Conservation (phyloP, 2,888 invertebrate species). For the Vanessa cardui region DNA sequence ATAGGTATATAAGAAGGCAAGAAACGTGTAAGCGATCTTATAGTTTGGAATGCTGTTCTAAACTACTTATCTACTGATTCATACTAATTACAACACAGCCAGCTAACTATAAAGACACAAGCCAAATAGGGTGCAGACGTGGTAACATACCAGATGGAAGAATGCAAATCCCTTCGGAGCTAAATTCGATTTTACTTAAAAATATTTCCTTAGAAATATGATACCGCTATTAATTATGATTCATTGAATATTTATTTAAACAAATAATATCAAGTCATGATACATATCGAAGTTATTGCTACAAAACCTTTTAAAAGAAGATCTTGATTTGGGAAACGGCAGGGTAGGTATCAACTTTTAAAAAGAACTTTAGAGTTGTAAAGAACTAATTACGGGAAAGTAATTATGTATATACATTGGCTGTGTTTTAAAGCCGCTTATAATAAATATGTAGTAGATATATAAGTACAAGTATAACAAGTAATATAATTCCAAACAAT, state of each 20-base stretch:
- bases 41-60: constrained; percentile 26
- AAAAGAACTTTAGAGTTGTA: no score
- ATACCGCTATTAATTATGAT: background rate
- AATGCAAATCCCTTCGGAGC: constrained; percentile 15
- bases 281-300: no score
- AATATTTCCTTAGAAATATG: background rate
- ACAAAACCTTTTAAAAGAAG: no score
- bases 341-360: no score
- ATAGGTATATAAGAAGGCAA: constrained; percentile 10
- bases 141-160: constrained; percentile 16
- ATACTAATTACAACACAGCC: constrained; percentile 33
- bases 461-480: no score
- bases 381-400: no score
- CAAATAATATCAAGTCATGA: no score
- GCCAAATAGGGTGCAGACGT: constrained; percentile 22
- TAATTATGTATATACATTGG: no score
- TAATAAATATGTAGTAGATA: no score
- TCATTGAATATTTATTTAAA: background rate
- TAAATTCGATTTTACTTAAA: constrained; percentile 9
- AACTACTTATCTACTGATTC: constrained; percentile 28
- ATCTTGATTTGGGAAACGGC: no score
- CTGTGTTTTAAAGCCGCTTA: no score
- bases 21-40: constrained; percentile 29
- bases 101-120: constrained; percentile 25
- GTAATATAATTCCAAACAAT: no score